Percentiles rank a stretch among this genome's conserved stretches.
Conservation (phyloP, 2,888 invertebrate species). For the Terebella lapidaria region DNA sequence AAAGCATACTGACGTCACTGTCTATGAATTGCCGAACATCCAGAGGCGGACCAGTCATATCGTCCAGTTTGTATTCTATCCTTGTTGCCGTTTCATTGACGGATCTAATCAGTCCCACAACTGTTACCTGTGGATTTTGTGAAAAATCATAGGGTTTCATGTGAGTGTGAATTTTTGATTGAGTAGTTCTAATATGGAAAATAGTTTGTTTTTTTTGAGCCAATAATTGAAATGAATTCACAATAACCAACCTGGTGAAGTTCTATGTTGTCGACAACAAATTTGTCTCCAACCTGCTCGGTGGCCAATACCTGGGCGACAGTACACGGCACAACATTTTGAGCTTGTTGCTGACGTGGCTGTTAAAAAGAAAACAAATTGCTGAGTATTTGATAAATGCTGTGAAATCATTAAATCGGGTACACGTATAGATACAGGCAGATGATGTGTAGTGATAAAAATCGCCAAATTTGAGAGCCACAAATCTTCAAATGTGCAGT, state of each 20-base stretch:
- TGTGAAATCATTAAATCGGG: too few relatives aligned
- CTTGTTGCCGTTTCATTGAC: constrained; percentile 41
- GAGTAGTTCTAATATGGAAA: too few relatives aligned
- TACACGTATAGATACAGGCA: too few relatives aligned
- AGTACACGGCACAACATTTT: constrained; percentile 41
- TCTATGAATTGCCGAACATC: constrained; percentile 50
- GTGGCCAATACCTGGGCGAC: constrained; percentile 41
- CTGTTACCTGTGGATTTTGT: constrained; percentile 32
- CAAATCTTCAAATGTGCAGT: too few relatives aligned
- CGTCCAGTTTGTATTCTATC: constrained; percentile 48
- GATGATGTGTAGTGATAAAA: too few relatives aligned
- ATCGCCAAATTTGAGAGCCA: too few relatives aligned
- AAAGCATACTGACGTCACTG: constrained; percentile 48
- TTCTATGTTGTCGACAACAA: constrained; percentile 38
- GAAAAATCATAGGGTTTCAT: not conserved
- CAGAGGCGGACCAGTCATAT: constrained; percentile 45
- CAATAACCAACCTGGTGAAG: constrained; percentile 21
- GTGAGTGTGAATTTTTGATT: too few relatives aligned
- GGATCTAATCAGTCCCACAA: constrained; percentile 42
- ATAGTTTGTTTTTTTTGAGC: not conserved
- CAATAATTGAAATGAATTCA: not conserved
- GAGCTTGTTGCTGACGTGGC: constrained; percentile 6
- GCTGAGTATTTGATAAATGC: too few relatives aligned
- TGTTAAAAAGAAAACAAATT: too few relatives aligned
- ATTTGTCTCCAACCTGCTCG: constrained; percentile 39